Conservation (phyloP, 2,113 vertebrate species). For the Macaca mulatta region DNA sequence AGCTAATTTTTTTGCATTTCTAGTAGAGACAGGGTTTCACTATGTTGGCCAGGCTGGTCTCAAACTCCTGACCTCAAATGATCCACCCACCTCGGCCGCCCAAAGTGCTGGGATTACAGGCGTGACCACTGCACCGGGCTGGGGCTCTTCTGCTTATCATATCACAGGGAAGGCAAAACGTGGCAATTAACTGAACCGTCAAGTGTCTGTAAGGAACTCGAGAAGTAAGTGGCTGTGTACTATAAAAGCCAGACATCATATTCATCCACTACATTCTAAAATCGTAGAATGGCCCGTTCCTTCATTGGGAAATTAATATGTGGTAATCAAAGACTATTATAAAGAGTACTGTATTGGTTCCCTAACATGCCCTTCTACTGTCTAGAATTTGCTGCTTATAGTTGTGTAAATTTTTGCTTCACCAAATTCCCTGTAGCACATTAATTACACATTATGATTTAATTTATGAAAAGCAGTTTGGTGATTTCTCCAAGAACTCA, state of each 20-base stretch:
- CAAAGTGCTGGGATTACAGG: too few relatives aligned
- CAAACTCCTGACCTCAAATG: too few relatives aligned
- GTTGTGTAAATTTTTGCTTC: background rate
- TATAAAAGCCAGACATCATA: background rate
- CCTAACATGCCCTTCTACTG: background rate
- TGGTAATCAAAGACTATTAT: background rate
- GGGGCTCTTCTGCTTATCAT: background rate
- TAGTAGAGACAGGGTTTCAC: too few relatives aligned
- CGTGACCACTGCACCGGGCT: too few relatives aligned
- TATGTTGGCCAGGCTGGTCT: too few relatives aligned
- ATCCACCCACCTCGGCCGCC: too few relatives aligned
- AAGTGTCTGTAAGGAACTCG: background rate
- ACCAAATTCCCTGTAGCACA: background rate
- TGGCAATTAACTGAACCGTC: background rate
- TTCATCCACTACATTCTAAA: background rate
- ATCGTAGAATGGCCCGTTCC: background rate
- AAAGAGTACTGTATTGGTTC: background rate
- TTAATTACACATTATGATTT: background rate
- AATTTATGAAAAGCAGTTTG: too few relatives aligned
- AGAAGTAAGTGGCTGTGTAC: background rate
- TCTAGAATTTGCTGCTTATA: background rate
- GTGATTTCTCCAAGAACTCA: too few relatives aligned
- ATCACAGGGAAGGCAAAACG: background rate
- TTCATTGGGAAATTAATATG: background rate
- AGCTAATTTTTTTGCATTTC: too few relatives aligned